Percentiles rank a stretch among this genome's conserved stretches.
phyloP scores from a whole-genome alignment of 2,797 vertebrate species.

The Anguilla pacifica region DNA sequence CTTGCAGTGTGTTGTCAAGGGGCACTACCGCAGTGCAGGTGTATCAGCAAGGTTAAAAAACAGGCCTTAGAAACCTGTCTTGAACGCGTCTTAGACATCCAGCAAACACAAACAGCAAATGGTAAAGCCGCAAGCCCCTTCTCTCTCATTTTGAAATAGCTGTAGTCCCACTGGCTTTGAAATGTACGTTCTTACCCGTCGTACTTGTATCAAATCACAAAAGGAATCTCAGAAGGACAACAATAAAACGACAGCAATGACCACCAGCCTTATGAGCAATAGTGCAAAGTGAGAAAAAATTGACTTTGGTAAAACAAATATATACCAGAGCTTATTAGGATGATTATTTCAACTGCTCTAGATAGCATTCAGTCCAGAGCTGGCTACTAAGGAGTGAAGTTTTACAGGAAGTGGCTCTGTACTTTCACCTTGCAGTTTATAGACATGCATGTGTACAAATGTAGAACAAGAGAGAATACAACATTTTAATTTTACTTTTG shows the following conservation, averaged over 20 bases:
- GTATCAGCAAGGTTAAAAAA: slow-evolving; percentile 17
- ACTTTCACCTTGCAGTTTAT: neutral
- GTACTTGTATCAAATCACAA: neutral
- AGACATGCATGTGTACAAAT: neutral
- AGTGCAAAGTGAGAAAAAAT: slow-evolving; percentile 1
- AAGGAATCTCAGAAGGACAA: neutral
- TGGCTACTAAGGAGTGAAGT: neutral
- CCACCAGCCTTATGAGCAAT: neutral
- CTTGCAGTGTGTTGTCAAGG: slow-evolving; percentile 34
- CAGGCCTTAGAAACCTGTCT: neutral
- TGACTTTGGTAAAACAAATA: neutral
- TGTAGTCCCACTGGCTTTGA: neutral
- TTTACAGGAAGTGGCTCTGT: neutral
- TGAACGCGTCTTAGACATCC: neutral
- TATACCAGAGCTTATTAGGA: neutral
- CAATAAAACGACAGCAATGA: neutral
- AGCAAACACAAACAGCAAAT: neutral
- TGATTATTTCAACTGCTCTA: neutral
- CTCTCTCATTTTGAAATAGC: slow-evolving; percentile 5
- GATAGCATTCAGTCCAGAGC: neutral
- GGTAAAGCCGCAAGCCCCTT: neutral
- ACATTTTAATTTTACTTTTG: neutral
- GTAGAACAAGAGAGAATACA: neutral
- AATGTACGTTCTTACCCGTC: neutral
- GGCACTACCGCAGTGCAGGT: neutral